phyloP scores from a whole-genome alignment of 2,113 vertebrate genomes.

The Microcebus murinus region DNA sequence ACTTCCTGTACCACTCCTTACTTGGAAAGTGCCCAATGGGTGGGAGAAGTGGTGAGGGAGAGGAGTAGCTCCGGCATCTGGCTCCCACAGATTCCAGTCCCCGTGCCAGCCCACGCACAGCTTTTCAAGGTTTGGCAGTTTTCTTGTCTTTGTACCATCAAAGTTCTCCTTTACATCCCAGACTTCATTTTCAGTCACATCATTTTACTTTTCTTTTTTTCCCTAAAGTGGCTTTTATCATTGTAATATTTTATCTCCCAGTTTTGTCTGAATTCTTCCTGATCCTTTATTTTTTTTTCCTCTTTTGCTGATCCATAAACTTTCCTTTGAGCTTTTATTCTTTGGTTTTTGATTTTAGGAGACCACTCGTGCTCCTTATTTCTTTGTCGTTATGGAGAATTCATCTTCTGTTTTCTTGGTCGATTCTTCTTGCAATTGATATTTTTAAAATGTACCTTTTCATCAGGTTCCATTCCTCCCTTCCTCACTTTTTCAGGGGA shows the following conservation, averaged over 20 bases:
- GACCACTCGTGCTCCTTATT: accelerated
- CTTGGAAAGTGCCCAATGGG: not conserved
- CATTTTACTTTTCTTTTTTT: not conserved
- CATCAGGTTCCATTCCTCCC: accelerated
- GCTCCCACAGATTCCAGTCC: not conserved
- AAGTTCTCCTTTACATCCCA: not conserved
- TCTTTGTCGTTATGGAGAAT: not conserved
- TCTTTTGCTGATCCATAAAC: not conserved
- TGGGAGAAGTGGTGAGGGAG: too few species aligned
- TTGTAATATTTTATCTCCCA: not conserved
- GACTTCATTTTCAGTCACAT: not conserved
- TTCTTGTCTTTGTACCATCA: not conserved
- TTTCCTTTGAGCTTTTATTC: not conserved
- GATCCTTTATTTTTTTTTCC: not conserved
- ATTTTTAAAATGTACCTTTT: not conserved
- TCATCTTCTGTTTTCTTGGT: not conserved
- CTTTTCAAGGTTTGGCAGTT: not conserved
- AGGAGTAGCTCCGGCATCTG: not conserved
- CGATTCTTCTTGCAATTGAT: not conserved
- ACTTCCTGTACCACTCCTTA: too few species aligned
- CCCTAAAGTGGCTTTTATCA: not conserved
- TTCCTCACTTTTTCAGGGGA: accelerated
- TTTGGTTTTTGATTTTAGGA: constrained; percentile 1
- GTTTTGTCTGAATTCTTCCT: not conserved
- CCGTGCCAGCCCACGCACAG: accelerated